These are phyloP conservation scores for Callospermophilus lateralis DNA, from an alignment of 2,113 vertebrate species.

Conservation along the genomic window DNA sequence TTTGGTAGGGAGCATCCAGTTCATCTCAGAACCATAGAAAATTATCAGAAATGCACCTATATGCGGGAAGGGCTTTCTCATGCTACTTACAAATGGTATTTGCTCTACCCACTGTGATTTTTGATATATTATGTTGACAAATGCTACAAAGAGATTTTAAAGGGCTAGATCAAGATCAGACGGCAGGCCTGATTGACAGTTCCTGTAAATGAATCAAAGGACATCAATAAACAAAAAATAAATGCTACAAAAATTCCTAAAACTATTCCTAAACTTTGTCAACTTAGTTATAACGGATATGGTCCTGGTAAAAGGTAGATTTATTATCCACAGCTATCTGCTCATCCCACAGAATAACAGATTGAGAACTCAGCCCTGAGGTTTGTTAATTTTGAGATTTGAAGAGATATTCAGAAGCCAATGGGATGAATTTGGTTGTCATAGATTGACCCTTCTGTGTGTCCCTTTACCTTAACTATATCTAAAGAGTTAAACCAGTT, in stretches of 20 bases:
- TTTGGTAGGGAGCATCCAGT: neutral
- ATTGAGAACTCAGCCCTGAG: neutral
- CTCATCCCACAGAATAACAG: neutral
- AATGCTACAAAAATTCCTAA: slow-evolving; percentile 52
- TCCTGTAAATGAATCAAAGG: slow-evolving; percentile 42
- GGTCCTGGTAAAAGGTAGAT: slow-evolving; percentile 1
- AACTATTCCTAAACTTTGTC: slow-evolving; percentile 8
- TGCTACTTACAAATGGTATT: slow-evolving; percentile 47
- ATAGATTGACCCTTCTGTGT: neutral
- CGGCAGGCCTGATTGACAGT: slow-evolving; percentile 19
- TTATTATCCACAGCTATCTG: neutral
- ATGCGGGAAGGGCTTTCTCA: neutral
- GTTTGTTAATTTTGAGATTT: neutral
- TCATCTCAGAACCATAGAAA: slow-evolving; percentile 53
- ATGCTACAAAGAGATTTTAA: slow-evolving; percentile 46
- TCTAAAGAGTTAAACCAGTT: slow-evolving; percentile 17
- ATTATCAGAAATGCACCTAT: slow-evolving; percentile 35
- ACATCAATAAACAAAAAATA: slow-evolving; percentile 54
- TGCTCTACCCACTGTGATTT: slow-evolving; percentile 28
- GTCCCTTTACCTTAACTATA: neutral
- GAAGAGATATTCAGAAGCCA: neutral
- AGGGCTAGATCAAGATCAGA: slow-evolving; percentile 44
- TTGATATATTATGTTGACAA: slow-evolving; percentile 64
- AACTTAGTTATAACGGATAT: slow-evolving; percentile 2
- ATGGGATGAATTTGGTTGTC: neutral